phyloP scores from a whole-genome alignment of 1,140 invertebrate species.

The Catajapyx aquilonaris region DNA sequence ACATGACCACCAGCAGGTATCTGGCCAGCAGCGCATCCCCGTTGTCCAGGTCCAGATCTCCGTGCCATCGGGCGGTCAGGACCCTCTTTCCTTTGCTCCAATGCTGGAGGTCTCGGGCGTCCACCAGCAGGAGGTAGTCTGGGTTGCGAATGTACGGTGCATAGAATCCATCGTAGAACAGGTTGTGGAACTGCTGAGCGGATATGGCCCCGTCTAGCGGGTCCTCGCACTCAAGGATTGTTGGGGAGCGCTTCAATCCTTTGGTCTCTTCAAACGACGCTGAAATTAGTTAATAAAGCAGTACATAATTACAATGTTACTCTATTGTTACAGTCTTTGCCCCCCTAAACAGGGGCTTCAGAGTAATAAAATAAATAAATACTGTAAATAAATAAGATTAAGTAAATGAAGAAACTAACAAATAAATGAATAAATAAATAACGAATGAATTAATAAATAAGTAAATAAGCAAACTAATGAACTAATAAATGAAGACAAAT shows the following conservation, averaged over 20 bases:
- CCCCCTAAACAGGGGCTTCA: too few relatives aligned
- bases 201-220: conserved; percentile 9
- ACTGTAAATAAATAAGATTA: too few relatives aligned
- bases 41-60: conserved; percentile 7
- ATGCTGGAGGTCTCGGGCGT: conserved; percentile 12
- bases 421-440: too few relatives aligned
- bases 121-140: conserved; percentile 15
- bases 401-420: too few relatives aligned
- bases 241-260: conserved; percentile 8
- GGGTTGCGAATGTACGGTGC: conserved; percentile 17
- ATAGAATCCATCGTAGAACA: conserved; percentile 18
- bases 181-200: conserved; percentile 14
- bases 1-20: conserved; percentile 14
- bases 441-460: too few relatives aligned
- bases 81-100: conserved; percentile 11
- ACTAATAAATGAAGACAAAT: too few relatives aligned
- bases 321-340: too few relatives aligned
- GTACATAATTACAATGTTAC: too few relatives aligned
- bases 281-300: too few relatives aligned
- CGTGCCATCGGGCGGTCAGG: conserved; percentile 15
- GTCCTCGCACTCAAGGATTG: conserved; percentile 10
- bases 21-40: too few relatives aligned
- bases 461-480: too few relatives aligned
- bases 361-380: too few relatives aligned
- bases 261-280: conserved; percentile 9